Conservation (phyloP, 2,113 vertebrate genomes). For the Hemibates koningsi region DNA sequence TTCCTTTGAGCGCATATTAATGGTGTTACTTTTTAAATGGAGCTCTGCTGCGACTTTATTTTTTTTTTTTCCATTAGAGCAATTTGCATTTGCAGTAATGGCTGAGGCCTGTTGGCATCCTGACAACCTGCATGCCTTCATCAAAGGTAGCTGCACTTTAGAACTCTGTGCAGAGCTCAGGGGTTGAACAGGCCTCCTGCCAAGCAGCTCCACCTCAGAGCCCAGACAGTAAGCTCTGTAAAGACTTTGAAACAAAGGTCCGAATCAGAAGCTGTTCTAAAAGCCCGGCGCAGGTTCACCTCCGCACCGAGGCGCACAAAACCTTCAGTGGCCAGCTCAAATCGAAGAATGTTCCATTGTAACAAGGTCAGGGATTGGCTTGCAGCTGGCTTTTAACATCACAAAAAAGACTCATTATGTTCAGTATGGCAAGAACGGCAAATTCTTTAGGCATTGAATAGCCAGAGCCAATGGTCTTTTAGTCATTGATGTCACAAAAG, state of each 20-base stretch:
- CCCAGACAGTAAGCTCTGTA: constrained; percentile 8
- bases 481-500: background rate
- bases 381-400: background rate
- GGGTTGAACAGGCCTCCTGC: constrained; percentile 45
- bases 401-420: background rate
- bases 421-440: background rate
- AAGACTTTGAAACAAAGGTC: constrained; percentile 55
- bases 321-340: background rate
- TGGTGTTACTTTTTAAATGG: background rate
- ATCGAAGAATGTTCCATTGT: background rate
- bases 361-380: background rate
- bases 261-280: constrained; percentile 28
- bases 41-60: background rate
- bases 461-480: background rate
- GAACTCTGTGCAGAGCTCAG: constrained; percentile 36
- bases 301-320: background rate
- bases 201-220: constrained; percentile 31
- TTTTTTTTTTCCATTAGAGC: background rate
- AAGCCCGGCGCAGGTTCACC: constrained; percentile 10
- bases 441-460: background rate
- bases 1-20: background rate
- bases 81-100: background rate
- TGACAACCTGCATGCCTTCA: constrained; percentile 42
- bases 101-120: constrained; percentile 17
- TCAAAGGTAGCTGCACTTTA: constrained; percentile 43